A percentile compares a stretch with the other conserved stretches of the same genome.
Conservation (phyloP, 2,113 vertebrate species). For the Gasterosteus aculeatus region DNA sequence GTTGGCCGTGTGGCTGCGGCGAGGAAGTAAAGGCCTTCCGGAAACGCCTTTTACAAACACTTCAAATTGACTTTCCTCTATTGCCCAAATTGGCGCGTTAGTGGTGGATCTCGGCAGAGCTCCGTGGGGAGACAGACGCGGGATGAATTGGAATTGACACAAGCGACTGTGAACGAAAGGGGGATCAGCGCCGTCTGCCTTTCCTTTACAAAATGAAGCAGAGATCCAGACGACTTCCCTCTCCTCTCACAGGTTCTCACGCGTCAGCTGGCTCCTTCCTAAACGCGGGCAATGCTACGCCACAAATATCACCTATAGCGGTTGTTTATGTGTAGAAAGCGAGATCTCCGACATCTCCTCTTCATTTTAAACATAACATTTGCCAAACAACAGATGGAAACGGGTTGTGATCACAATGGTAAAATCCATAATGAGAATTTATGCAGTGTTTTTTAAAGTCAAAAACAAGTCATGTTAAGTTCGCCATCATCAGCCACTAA, state of each 20-base stretch:
- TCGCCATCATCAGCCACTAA: neutral
- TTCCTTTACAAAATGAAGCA: conserved; percentile 68
- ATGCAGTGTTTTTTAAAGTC: neutral
- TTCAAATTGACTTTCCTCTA: conserved; percentile 32
- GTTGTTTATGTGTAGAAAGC: neutral
- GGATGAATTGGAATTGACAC: conserved; percentile 67
- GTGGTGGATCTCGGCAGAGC: conserved; percentile 39
- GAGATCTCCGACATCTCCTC: neutral
- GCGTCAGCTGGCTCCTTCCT: conserved; percentile 35
- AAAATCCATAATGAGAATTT: neutral
- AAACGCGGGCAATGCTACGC: neutral
- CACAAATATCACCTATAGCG: neutral
- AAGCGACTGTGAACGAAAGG: conserved; percentile 65
- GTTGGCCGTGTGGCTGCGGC: conserved; percentile 47
- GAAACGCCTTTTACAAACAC: conserved; percentile 28
- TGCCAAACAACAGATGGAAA: neutral
- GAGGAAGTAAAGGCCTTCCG: conserved; percentile 34
- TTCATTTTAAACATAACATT: neutral
- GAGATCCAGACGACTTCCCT: conserved; percentile 73
- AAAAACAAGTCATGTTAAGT: neutral
- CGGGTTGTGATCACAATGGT: neutral
- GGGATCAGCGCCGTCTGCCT: conserved; percentile 54
- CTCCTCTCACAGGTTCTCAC: conserved; percentile 63
- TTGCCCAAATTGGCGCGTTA: conserved; percentile 27
- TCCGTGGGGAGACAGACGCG: conserved; percentile 32